Evolutionary conservation across 1,140 invertebrate genomes (phyloP).

Genomic region (Apocrypta bakeri): DNA sequence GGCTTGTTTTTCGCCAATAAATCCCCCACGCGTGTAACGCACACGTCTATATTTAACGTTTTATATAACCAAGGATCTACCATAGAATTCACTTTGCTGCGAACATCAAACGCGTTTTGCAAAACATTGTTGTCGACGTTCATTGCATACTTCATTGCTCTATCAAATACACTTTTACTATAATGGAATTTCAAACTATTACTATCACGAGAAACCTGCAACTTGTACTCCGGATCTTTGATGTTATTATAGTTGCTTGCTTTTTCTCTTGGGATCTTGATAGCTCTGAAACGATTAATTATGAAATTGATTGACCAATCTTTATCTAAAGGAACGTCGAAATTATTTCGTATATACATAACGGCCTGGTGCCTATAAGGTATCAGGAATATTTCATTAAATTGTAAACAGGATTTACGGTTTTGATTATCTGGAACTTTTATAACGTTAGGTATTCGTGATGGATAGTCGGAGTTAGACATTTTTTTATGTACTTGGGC

Average conservation of each 20-base stretch:
- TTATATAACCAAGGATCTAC: background rate
- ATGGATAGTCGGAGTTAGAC: too few species aligned
- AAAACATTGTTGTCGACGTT: background rate
- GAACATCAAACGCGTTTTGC: too few species aligned
- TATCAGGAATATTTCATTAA: background rate
- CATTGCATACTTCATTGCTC: background rate
- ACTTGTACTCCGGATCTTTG: background rate
- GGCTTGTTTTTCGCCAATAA: background rate
- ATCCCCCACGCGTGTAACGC: too few species aligned
- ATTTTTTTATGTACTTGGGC: too few species aligned
- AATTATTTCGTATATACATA: background rate
- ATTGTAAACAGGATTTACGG: background rate
- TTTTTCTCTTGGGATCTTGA: background rate
- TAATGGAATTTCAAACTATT: constrained; percentile 27
- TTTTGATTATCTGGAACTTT: too few species aligned
- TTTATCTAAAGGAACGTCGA: background rate
- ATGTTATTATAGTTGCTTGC: background rate
- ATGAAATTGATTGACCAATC: constrained; percentile 6
- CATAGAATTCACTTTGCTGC: too few species aligned
- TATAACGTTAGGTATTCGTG: too few species aligned
- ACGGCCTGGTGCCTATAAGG: background rate
- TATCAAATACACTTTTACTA: background rate
- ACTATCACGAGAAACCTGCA: background rate
- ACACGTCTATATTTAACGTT: background rate
- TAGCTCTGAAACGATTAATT: constrained; percentile 9